Percentiles rank a stretch among this genome's conserved stretches.
Conservation (phyloP, 2,888 invertebrate genomes). For the Scaptodrosophila latifasciaeformis region DNA sequence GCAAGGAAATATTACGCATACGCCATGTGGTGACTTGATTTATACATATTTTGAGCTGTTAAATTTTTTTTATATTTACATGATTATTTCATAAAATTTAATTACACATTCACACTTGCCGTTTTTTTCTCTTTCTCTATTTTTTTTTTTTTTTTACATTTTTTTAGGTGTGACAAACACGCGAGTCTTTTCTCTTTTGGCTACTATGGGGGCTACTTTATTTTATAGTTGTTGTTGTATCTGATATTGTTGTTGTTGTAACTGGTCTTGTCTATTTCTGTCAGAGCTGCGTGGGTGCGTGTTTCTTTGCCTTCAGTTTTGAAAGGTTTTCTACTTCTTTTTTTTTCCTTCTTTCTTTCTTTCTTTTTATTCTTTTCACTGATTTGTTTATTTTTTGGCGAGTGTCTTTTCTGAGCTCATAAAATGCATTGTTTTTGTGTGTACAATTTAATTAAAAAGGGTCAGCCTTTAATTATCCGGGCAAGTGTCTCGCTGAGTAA, state of each 20-base stretch:
- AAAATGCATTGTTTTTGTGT: background rate
- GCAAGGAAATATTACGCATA: slow-evolving; percentile 37
- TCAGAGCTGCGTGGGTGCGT: slow-evolving; percentile 21
- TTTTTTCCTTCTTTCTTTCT: slow-evolving; percentile 13
- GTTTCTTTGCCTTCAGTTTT: slow-evolving; percentile 1
- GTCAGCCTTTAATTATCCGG: slow-evolving; percentile 40
- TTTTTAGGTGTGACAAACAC: slow-evolving; percentile 46
- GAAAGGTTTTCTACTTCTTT: slow-evolving; percentile 6
- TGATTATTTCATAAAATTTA: slow-evolving; percentile 62
- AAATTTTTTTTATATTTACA: slow-evolving; percentile 25
- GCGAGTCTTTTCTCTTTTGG: slow-evolving; percentile 25
- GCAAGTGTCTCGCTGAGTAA: slow-evolving; percentile 57
- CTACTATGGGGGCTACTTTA: slow-evolving; percentile 32
- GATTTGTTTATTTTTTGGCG: too few relatives aligned
- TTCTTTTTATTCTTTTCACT: slow-evolving; percentile 19
- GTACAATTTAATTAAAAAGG: slow-evolving; percentile 47
- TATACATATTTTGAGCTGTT: slow-evolving; percentile 5
- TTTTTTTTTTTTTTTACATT: slow-evolving; percentile 21
- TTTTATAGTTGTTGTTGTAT: background rate
- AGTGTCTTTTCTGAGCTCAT: slow-evolving; percentile 21
- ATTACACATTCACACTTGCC: slow-evolving; percentile 61
- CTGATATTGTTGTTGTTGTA: slow-evolving; percentile 29
- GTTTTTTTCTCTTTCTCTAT: too few relatives aligned
- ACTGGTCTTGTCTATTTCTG: slow-evolving; percentile 11
- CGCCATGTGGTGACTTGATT: slow-evolving; percentile 26